Evolutionary conservation across 2,113 vertebrate genomes (phyloP), one percentile per base, ranked within the genome.

Genomic region (Cygnus buccinator): DNA sequence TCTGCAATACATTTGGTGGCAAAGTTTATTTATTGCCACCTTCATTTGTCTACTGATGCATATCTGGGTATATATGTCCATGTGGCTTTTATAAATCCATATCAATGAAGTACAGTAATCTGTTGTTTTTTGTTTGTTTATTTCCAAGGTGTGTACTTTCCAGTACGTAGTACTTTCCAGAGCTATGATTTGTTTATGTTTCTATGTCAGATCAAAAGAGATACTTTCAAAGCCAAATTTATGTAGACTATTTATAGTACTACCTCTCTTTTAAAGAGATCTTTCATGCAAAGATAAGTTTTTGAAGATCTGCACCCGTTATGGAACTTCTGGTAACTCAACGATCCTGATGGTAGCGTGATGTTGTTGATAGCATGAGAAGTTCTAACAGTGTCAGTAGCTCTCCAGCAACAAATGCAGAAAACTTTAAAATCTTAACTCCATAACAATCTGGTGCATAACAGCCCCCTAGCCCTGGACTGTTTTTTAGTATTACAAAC

Each of bases 271-370:
- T 68, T 76, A 72, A 80, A 77, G 55, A 62, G 18, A 52, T 4
- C 8, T 29, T 68, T 55, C 4, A 7, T n/a, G 28, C 13, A 43
- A n/a, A 37, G 33, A 29, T 43, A 41, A 48, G 4, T 37, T 83
- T 68, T 37, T 63, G 18, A 50, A 67, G 23, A 65, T 87, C 28
- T 74, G 21, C 37, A 37, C 29, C 23, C 17, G 4, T 19, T 2
- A 0, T 35, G 23, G 58, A 70, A 15, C 31, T 79, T 70, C 3
- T 63, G 50, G 17, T 78, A 78, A 65, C 81, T 44, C 25, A 15
- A 0, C 2, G 1, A 4, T 72, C 31, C 16, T 41, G 33, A 25
- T 6, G 33, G 37, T 44, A 78, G 54, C 18, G 2, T 10, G 20
- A 8, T 59, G 55, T n/a, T 84, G 52, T 48, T 63, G 48, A 44